A percentile compares a stretch with the other conserved stretches of the same genome.
These are phyloP conservation scores for Dasypogon diadema DNA, from an alignment of 2,888 invertebrate genomes.

Conservation along the genomic window DNA sequence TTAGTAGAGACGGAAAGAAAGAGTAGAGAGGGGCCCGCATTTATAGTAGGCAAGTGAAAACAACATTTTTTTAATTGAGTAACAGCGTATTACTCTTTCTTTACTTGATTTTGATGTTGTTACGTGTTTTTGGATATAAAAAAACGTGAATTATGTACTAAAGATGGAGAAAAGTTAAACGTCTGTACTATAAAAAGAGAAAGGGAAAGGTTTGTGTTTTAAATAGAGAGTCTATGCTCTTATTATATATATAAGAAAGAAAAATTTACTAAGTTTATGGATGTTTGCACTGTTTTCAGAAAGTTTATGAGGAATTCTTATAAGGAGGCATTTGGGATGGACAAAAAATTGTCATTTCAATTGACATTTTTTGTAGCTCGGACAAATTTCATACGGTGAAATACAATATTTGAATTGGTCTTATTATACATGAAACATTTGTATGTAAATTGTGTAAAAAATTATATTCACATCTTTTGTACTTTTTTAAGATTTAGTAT, in stretches of 20 bases:
- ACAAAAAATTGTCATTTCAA: neutral
- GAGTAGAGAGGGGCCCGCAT: neutral
- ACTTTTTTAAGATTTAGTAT: slow-evolving; percentile 26
- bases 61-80: slow-evolving; percentile 12
- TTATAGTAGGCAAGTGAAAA: neutral
- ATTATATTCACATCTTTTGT: slow-evolving; percentile 23
- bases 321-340: slow-evolving; percentile 7
- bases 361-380: neutral
- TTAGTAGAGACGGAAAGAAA: no score
- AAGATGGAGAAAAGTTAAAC: neutral
- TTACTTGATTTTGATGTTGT: slow-evolving; percentile 38
- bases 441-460: slow-evolving; percentile 22
- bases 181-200: neutral
- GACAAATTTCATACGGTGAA: neutral
- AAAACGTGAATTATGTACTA: neutral
- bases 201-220: slow-evolving; percentile 21
- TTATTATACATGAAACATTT: slow-evolving; percentile 8
- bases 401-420: neutral
- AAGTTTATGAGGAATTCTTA: slow-evolving; percentile 35
- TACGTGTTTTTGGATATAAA: slow-evolving; percentile 4
- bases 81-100: slow-evolving; percentile 12
- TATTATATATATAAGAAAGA: slow-evolving; percentile 22
- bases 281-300: slow-evolving; percentile 38
- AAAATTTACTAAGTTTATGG: slow-evolving; percentile 30
- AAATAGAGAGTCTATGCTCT: neutral